Base-by-base conservation (phyloP, 2,888 invertebrate genomes). In the Epicampocera succincta region DNA sequence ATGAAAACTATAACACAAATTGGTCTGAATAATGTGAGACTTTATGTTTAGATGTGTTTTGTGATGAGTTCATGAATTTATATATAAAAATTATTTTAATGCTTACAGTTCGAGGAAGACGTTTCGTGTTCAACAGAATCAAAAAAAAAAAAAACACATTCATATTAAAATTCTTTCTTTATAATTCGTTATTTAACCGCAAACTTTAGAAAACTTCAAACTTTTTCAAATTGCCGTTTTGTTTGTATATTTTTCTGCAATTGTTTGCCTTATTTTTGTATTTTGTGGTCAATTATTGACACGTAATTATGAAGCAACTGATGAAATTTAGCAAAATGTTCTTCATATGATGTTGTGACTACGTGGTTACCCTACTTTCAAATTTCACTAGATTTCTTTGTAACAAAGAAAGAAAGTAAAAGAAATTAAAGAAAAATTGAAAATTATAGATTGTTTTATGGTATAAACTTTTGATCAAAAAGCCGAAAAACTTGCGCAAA, bases 211-310 rank as follows among this genome's bases (percentile, higher is more conserved):
- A 8, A 4, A 6, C 33, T 33, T 33, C 6, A 33, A 33, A 48
- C 15, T 48, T 33, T 44, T 48, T 12, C 17, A 40, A 54, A 54
- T 54, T 3, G 12, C 0, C 11, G 13, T 25, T 33, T 68, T 29
- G 1, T 56, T 19, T 54, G 12, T 54, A 58, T 74, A 44, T 73
- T 29, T 44, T 19, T 71, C 38, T 71, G 54, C n/a, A 71, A 42
- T 52, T 38, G 58, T 76, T 33, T 80, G 52, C 60, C 58, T 80
- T 82, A 46, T 54, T 63, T 68, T 56, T 61, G 40, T 13, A 58
- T 63, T 81, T 42, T 75, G 72, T 52, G 81, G 77, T 77, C 63
- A 83, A 80, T 78, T 80, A 78, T 46, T 69, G 73, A 72, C 81
- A 75, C 80, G 81, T 84, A 77, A 83, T 77, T 77, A 81, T 56